Evolutionary conservation across 2,113 vertebrate genomes (phyloP), one percentile per base, ranked within the genome.

Genomic region (Chloropsis hardwickii): DNA sequence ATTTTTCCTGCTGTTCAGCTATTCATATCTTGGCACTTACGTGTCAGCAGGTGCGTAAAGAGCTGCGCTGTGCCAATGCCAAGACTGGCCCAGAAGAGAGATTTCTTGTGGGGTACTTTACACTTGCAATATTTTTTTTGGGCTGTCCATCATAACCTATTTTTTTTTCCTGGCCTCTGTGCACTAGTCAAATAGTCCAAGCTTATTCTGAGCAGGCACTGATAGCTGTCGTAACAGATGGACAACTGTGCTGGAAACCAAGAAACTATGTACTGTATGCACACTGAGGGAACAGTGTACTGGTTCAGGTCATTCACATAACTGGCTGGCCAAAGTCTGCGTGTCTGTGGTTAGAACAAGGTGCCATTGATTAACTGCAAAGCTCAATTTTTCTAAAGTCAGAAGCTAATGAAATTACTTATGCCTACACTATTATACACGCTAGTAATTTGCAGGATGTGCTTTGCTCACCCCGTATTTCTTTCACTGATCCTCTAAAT

Each of bases 201-300:
- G 66, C 78, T 95, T 97, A 97, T 97, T 97, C 96, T 94, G 90
- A 96, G 87, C 77, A 89, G 79, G 76, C 94, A 81, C 48, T 8
- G 5, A 85, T 91, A 95, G 67, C 88, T 86, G 29, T 92, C 73
- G 6, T 87, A 90, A 94, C 93, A 95, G 89, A 95, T 95, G 82
- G 90, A 92, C 91, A 88, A 92, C 88, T 91, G 91, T 89, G 69
- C 64, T 93, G 64, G 92, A 95, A 93, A 87, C 60, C 71, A 96
- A 96, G 93, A 67, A 95, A 12, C 92, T 88, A 73, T 93, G 94
- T 96, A 84, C 87, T 82, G 70, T 92, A 89, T 97, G 95, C 88
- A 35, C 85, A 69, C 73, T 57, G 92, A 76, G 84, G 76, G 91
- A 97, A 90, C 88, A 94, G 77, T 82, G 72, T 67, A 31, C 54